phyloP scores from a whole-genome alignment of 1,140 invertebrate species.

The Drosophila novamexicana region DNA sequence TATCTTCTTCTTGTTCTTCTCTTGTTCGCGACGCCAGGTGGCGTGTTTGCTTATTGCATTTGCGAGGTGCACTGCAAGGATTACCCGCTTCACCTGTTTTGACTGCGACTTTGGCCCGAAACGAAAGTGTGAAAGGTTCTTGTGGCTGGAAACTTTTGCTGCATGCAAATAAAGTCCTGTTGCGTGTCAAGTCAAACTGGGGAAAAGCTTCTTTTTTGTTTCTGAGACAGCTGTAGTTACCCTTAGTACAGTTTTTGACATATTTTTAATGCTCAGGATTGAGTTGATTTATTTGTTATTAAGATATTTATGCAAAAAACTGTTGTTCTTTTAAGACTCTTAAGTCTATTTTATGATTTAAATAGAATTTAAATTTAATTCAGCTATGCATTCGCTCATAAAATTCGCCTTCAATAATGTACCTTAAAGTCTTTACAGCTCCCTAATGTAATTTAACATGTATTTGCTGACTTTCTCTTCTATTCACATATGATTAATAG shows the following conservation, averaged over 20 bases:
- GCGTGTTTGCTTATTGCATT: slow-evolving; percentile 50
- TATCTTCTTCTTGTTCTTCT: slow-evolving; percentile 35
- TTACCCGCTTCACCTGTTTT: slow-evolving; percentile 1
- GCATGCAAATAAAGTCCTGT: slow-evolving; percentile 4
- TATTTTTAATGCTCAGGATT: background rate
- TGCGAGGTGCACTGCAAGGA: slow-evolving; percentile 34
- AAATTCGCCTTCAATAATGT: no score
- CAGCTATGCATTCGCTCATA: no score
- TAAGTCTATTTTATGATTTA: no score
- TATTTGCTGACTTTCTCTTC: background rate
- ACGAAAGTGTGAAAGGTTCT: slow-evolving; percentile 4
- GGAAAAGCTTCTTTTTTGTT: background rate
- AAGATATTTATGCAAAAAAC: no score
- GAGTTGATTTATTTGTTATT: no score
- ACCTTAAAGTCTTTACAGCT: background rate
- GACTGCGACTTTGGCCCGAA: slow-evolving; percentile 5
- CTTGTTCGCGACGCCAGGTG: slow-evolving; percentile 41
- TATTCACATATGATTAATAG: slow-evolving; percentile 15
- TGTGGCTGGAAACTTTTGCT: slow-evolving; percentile 11
- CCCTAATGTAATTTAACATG: background rate
- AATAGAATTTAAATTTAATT: no score
- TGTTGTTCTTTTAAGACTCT: no score
- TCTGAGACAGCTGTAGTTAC: background rate
- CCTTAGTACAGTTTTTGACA: background rate
- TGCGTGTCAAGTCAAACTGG: background rate